Evolutionary conservation across 1,140 invertebrate genomes (phyloP), one percentile per base, ranked within the genome.

Genomic region (Sminthurides bifidus): DNA sequence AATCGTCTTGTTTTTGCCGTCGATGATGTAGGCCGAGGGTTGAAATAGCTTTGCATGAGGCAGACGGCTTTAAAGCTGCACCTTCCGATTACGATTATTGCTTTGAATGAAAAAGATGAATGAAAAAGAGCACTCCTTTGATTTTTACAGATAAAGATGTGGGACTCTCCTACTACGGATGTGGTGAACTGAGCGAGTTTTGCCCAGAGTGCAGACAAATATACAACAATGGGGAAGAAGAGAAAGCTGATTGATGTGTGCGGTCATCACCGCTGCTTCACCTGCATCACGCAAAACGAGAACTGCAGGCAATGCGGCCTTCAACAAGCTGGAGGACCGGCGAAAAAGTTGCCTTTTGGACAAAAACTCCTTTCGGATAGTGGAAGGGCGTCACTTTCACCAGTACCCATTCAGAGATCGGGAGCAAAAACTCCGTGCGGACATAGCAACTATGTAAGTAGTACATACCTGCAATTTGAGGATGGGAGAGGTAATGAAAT

Each of bases 171-270:
- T 43, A 43, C 40, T n/a, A 8, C 40, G 40, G 40, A 43, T 19
- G 14, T 43, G 8, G 8, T 43, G 40, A 43, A 43, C n/a, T n/a
- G n/a, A n/a, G n/a, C n/a, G 40, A 43, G 40, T n/a, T 21, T 26
- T 63, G 49, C 74, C 72, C 56, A 70, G 73, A 4, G 65, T 72
- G 29, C 73, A 72, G 60, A 69, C 88, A 91, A 80, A 88, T 88
- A 59, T 93, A 92, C 75, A 89, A 93, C 73, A n/a, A 89, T 90
- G 73, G 88, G 89, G 71, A 92, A 92, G 73, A 91, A 92, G 74
- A 79, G 91, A 70, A 85, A 87, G 68, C 75, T 95, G 65, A 91
- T 92, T 69, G 91, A 93, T 74, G 83, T 85, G 50, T 95, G 90
- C 73, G 89, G 90, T 58, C 91, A 93, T 77, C 88, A 92, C 69